Evolutionary conservation across 2,888 invertebrate species (phyloP), one percentile per base, ranked within the genome.

Genomic region (Drosophila tripunctata): DNA sequence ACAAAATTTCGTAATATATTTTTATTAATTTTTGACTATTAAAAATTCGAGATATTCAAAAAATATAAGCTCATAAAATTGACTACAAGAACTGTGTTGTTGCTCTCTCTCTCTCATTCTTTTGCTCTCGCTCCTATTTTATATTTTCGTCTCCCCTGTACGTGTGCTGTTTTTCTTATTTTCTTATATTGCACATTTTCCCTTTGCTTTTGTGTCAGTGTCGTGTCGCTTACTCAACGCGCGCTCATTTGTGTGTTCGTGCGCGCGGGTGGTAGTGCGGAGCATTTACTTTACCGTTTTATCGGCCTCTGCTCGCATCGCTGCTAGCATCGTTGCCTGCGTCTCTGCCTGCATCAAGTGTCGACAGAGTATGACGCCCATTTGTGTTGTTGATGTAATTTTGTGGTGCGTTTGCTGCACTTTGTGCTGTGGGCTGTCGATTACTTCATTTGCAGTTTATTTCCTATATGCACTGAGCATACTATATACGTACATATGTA

Each of bases 401-500:
- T 50, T 30, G 27, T 35, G 40, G 43, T 66, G 62, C 50, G 48
- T 62, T n/a, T 24, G 45, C 33, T 50, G 68, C 38, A 43, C 36
- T 22, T 15, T 45, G 8, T 17, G 47, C 58, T 66, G 51, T 33
- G 33, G 7, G 75, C 48, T 66, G 60, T 51, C 51, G 73, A 66
- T 80, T 87, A 87, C 87, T 87, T 80, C 84, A 80, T 87, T 77
- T 73, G 57, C 35, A 47, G 64, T 81, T 78, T 72, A 87, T 82
- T 82, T 82, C 82, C 87, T 87, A 85, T 81, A 43, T 86, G 64
- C 36, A 36, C 31, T 43, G 27, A 51, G 44, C 69, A 63, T 43
- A n/a, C n/a, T n/a, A 21, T 27, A 10, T 27, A 27, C 10, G 10
- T 27, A 27, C n/a, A n/a, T 10, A 10, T 27, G 0, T 21, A 21